These are phyloP conservation scores for Loris lydekkerianus DNA, from an alignment of 2,797 vertebrate species.

Conservation along the genomic window DNA sequence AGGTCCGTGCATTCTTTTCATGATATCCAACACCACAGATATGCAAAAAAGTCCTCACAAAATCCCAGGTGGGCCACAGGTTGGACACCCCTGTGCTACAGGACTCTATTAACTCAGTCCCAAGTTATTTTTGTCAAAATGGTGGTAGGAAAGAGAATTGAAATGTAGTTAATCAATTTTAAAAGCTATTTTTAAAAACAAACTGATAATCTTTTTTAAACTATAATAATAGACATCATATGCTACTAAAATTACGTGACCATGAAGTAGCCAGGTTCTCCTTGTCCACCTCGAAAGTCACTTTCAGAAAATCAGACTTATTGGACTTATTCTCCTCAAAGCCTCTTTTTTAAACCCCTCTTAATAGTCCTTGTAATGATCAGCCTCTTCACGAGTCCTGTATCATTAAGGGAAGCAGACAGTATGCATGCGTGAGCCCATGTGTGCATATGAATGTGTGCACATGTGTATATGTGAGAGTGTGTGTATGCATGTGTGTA, in stretches of 20 bases:
- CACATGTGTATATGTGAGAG: background rate
- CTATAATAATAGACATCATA: background rate
- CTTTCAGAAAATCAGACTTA: background rate
- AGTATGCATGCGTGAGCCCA: rapidly evolving
- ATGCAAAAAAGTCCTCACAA: too few relatives aligned
- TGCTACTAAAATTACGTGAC: background rate
- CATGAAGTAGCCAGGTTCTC: background rate
- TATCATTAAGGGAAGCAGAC: background rate
- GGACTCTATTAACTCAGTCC: background rate
- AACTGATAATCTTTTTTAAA: background rate
- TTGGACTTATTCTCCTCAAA: background rate
- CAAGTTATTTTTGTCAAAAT: background rate
- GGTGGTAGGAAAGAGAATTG: background rate
- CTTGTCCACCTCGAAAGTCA: background rate
- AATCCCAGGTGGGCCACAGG: too few relatives aligned
- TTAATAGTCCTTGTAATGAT: background rate
- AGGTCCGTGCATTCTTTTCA: too few relatives aligned
- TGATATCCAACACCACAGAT: too few relatives aligned
- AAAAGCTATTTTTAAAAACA: background rate
- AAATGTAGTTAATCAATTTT: background rate
- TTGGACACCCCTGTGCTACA: background rate
- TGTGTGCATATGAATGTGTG: too few relatives aligned
- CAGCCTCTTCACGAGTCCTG: background rate
- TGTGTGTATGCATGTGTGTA: rapidly evolving
- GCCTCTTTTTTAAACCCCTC: background rate